Evolutionary conservation across 2,113 vertebrate species (phyloP).

Genomic region (Brachyhypopomus occidentalis): DNA sequence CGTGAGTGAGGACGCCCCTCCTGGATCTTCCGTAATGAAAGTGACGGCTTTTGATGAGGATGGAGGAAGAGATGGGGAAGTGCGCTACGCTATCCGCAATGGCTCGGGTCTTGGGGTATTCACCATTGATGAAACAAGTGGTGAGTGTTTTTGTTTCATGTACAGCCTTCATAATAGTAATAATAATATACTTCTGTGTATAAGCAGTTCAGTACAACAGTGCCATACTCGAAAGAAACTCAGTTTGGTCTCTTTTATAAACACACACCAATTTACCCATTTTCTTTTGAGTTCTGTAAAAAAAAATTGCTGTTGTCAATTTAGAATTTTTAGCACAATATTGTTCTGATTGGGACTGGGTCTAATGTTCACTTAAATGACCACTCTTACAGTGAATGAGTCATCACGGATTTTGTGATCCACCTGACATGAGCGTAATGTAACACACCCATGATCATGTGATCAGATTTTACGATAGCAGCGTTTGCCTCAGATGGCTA

Average conservation of each 20-base stretch:
- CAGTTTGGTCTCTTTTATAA: constrained; percentile 13
- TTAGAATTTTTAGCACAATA: constrained; percentile 13
- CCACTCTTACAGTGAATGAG: background rate
- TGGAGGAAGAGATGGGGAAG: constrained; percentile 77
- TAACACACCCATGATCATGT: constrained; percentile 33
- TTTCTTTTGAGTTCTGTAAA: background rate
- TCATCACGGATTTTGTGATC: constrained; percentile 21
- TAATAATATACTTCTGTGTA: constrained; percentile 2
- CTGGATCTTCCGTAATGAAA: constrained; percentile 78
- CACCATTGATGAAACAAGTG: constrained; percentile 82
- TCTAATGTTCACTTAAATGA: background rate
- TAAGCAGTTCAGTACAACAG: constrained; percentile 7
- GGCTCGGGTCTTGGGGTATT: constrained; percentile 85
- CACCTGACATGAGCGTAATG: constrained; percentile 32
- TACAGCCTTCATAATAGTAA: background rate
- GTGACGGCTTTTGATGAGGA: constrained; percentile 82
- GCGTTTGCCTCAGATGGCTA: background rate
- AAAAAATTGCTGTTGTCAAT: background rate
- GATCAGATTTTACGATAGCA: constrained; percentile 22
- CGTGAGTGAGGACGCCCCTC: constrained; percentile 79
- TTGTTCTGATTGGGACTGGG: background rate
- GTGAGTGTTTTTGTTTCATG: constrained; percentile 61
- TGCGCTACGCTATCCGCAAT: constrained; percentile 81
- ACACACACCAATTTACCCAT: constrained; percentile 8
- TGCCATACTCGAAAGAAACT: background rate